Percentiles rank a stretch among this genome's conserved stretches.
phyloP scores from a whole-genome alignment of 1,140 invertebrate species.

The Melanaphis sacchari region DNA sequence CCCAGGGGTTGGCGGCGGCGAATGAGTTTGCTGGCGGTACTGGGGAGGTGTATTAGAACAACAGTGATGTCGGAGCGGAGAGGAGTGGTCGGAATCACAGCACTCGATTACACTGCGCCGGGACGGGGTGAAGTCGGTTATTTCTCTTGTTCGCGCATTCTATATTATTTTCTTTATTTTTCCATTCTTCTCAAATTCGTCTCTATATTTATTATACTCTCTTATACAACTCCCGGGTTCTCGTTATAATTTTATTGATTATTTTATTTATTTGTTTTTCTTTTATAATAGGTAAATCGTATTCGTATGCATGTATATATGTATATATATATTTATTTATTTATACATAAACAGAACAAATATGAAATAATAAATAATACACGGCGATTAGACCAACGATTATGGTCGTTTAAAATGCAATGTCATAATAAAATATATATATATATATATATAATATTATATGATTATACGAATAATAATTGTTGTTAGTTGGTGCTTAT shows the following conservation, averaged over 20 bases:
- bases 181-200: conserved; percentile 19
- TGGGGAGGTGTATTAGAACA: conserved; percentile 46
- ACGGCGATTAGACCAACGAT: neutral
- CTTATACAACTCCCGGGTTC: neutral
- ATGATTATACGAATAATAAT: conserved; percentile 1
- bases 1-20: conserved; percentile 30
- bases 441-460: conserved; percentile 10
- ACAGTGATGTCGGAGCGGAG: neutral
- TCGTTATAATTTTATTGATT: conserved; percentile 35
- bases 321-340: neutral
- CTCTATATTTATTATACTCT: conserved; percentile 29
- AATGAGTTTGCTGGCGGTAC: neutral
- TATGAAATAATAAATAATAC: neutral
- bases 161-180: conserved; percentile 33
- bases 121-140: conserved; percentile 24
- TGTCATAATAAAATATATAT: conserved; percentile 16
- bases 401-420: neutral
- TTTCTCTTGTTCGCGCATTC: conserved; percentile 45
- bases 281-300: neutral
- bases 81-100: conserved; percentile 14
- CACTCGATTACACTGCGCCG: conserved; percentile 35
- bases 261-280: neutral
- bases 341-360: neutral
- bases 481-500: conserved; percentile 7
- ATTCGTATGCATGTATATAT: neutral